Evolutionary conservation across 2,888 invertebrate genomes (phyloP), one percentile per base, ranked within the genome.

Genomic region (Platycnemis pennipes): DNA sequence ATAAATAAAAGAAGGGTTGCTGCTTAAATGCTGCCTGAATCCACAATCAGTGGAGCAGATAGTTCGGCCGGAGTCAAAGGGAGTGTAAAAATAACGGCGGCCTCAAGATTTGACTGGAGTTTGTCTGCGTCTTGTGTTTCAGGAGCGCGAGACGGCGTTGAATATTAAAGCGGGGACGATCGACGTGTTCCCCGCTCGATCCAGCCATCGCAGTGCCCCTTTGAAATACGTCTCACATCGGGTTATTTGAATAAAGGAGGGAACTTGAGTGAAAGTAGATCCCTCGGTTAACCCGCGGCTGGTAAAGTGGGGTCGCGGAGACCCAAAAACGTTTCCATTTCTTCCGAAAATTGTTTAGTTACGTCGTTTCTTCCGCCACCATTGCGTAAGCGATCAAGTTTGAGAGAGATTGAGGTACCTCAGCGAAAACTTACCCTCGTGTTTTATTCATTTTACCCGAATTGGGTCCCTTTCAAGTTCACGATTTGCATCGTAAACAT

Each of bases 191-290:
- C 77, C 77, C 77, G 77, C 26, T 37, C n/a, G 77, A 77, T 37
- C 77, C 31, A 31, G 77, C 77, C 77, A 37, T 37, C 77, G 37
- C 77, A 16, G 16, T 37, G 37, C 77, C 37, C 77, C 77, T 77
- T 77, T 19, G 69, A n/a, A 69, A 31, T 37, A 26, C 37, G 77
- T 77, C 77, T 37, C 13, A 37, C 13, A n/a, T 77, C 31, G 77
- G 77, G 77, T 77, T 77, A 77, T 77, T 77, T 77, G 77, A 77
- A 77, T 77, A 77, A 77, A 77, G 77, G 77, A 77, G 77, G 77
- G 26, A 37, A 31, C 63, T 37, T 22, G 31, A 37, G 77, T 37
- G 77, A 77, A 37, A 77, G 77, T 77, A 77, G 77, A 77, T 77
- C 77, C 77, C 77, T 37, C 13, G 77, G 77, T 37, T 77, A 77